A percentile compares a stretch with the other conserved stretches of the same genome.
Evolutionary conservation across 2,113 vertebrate species (phyloP).

Genomic region (Erpornis zantholeuca): DNA sequence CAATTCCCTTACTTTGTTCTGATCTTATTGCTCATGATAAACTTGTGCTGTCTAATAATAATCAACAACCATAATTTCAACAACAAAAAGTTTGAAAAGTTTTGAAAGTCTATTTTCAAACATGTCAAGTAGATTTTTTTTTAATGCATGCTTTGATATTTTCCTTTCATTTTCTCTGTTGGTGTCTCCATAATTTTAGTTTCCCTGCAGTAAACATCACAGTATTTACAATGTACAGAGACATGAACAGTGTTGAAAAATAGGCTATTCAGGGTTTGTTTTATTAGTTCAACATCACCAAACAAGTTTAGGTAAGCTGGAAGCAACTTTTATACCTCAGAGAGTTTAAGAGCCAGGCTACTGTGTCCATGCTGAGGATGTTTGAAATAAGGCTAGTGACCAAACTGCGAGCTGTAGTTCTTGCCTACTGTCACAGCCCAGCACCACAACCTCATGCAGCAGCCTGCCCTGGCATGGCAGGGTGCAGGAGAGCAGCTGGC

Average conservation of each 20-base stretch:
- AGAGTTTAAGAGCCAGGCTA: background rate
- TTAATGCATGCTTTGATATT: background rate
- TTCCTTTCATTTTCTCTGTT: background rate
- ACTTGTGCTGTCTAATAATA: background rate
- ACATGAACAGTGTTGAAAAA: constrained; percentile 1
- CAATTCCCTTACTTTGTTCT: background rate
- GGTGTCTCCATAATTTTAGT: constrained; percentile 26
- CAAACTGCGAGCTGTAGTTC: background rate
- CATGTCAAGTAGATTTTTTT: constrained; percentile 1
- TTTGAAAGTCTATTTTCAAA: constrained; percentile 58
- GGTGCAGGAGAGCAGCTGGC: background rate
- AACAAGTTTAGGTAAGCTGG: background rate
- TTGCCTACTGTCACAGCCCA: background rate
- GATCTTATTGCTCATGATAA: background rate
- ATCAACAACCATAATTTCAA: background rate
- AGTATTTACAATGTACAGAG: constrained; percentile 27
- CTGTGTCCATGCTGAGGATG: background rate
- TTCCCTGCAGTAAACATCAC: background rate
- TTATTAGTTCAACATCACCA: background rate
- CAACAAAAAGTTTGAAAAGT: background rate
- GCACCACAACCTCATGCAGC: background rate
- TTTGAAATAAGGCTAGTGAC: background rate
- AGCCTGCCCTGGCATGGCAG: accelerated
- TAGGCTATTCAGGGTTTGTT: background rate
- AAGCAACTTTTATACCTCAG: background rate